Percentiles rank a stretch among this genome's conserved stretches.
These are phyloP conservation scores for Anthopleura sola DNA, from an alignment of 64 coral and sea anemone species.

Conservation along the genomic window DNA sequence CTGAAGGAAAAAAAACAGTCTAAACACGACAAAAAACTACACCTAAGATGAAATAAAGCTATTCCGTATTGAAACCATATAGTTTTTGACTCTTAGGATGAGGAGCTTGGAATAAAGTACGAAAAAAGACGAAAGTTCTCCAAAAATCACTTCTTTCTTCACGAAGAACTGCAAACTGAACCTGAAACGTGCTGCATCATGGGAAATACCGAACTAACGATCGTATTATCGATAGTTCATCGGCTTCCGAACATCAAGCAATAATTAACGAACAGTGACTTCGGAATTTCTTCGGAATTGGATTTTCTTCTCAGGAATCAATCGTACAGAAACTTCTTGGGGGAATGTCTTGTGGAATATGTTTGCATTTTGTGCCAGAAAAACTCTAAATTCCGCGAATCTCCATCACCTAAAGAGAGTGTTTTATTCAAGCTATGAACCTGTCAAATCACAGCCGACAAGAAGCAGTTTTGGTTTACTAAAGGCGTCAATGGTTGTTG, in stretches of 20 bases:
- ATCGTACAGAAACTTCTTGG: neutral
- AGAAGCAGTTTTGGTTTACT: slow-evolving; percentile 37
- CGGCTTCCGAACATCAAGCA: neutral
- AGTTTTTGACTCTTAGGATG: neutral
- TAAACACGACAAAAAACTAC: neutral
- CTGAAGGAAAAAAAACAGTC: neutral
- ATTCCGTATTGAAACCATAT: neutral
- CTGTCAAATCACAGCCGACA: slow-evolving; percentile 21
- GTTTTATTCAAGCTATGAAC: slow-evolving; percentile 22
- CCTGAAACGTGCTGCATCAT: neutral
- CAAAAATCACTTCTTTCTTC: neutral
- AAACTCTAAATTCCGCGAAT: neutral
- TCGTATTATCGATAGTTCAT: neutral
- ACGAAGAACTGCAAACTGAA: neutral
- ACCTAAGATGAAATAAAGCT: neutral
- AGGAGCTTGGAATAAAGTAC: neutral
- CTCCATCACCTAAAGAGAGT: neutral
- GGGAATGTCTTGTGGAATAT: slow-evolving; percentile 5
- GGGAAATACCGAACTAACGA: neutral
- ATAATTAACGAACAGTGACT: neutral
- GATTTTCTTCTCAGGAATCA: neutral
- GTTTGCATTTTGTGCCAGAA: slow-evolving; percentile 29
- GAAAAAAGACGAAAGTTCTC: neutral
- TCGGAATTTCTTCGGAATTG: neutral
- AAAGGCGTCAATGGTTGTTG: slow-evolving; percentile 26